Evolutionary conservation across 2,888 invertebrate species (phyloP).

Genomic region (Luffia ferchaultella): DNA sequence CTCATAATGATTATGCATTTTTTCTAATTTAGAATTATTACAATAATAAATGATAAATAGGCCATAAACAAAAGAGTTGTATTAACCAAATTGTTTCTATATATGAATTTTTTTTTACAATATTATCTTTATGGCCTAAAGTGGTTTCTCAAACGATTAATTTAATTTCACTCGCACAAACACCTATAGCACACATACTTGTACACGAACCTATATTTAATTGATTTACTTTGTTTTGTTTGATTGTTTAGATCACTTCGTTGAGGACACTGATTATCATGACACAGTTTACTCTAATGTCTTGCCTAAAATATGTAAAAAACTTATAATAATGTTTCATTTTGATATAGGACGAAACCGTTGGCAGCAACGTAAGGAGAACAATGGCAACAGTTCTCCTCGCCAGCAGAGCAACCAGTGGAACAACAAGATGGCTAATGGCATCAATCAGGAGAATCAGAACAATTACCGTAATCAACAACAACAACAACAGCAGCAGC

Average conservation of each 20-base stretch:
- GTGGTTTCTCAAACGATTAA: no score
- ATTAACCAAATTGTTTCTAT: no score
- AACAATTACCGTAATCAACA: constrained; percentile 17
- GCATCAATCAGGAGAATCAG: constrained; percentile 40
- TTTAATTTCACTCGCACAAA: no score
- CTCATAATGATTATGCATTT: no score
- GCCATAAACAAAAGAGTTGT: no score
- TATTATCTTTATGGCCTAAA: no score
- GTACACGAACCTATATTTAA: background rate
- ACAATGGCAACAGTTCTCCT: constrained; percentile 55
- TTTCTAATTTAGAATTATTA: no score
- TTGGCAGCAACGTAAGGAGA: constrained; percentile 70
- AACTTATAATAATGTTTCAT: no score
- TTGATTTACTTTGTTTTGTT: no score
- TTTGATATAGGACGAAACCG: constrained; percentile 64
- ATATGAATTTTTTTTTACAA: no score
- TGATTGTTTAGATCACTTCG: background rate
- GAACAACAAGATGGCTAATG: constrained; percentile 56
- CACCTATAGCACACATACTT: background rate
- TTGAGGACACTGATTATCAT: background rate
- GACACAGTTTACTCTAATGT: no score
- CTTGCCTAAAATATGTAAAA: background rate
- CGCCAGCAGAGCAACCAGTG: constrained; percentile 57
- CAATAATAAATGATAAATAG: no score
- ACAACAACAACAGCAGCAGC: constrained; percentile 22